phyloP scores from a whole-genome alignment of 2,113 vertebrate species.

The Erinaceus europaeus region DNA sequence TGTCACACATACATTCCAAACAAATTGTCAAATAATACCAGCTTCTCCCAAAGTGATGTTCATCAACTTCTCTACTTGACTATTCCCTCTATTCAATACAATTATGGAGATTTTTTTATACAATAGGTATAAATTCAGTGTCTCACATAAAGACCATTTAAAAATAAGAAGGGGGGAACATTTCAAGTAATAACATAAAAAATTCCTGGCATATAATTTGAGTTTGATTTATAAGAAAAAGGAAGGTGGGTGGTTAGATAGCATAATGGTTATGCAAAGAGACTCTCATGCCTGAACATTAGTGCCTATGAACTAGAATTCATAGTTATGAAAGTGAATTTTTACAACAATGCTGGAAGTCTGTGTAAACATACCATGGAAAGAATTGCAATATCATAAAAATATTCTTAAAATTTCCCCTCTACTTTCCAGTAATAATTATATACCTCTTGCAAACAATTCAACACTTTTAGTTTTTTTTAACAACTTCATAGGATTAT shows the following conservation, averaged over 20 bases:
- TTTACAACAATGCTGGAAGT: not conserved
- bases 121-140: conserved; percentile 53
- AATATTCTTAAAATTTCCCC: too few relatives aligned
- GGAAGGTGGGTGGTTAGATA: conserved; percentile 41
- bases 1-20: conserved; percentile 15
- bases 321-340: not conserved
- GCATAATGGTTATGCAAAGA: conserved; percentile 47
- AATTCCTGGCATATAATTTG: conserved; percentile 38
- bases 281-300: conserved; percentile 3
- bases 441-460: not conserved
- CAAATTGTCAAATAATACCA: conserved; percentile 42
- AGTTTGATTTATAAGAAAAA: conserved; percentile 13
- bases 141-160: conserved; percentile 34
- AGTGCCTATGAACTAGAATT: conserved; percentile 29
- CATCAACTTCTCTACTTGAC: conserved; percentile 44
- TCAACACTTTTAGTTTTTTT: not conserved
- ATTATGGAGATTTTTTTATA: conserved; percentile 55
- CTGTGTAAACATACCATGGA: conserved; percentile 6
- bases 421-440: not conserved
- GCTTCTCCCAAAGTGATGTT: conserved; percentile 37
- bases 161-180: conserved; percentile 45
- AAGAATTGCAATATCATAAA: too few relatives aligned
- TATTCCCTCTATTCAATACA: conserved; percentile 31
- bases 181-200: conserved; percentile 44
- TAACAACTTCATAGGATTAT: not conserved